Conservation (phyloP, 2,888 invertebrate genomes). For the Drosophila quasianomalipes region DNA sequence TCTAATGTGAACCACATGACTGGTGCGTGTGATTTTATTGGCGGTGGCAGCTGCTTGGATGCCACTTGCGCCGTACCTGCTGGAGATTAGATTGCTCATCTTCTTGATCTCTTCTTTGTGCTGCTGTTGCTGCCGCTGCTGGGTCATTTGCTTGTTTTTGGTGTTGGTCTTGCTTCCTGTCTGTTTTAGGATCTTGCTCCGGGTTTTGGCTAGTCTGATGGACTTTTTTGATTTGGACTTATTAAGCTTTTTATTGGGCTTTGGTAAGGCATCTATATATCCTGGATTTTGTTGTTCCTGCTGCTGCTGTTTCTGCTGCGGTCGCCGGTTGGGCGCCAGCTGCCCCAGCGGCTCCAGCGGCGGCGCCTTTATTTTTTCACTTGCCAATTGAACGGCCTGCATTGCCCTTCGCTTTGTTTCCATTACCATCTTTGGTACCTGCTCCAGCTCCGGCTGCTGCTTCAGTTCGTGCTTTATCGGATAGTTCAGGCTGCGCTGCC, state of each 20-base stretch:
- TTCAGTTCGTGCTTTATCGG: neutral
- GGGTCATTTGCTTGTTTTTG: neutral
- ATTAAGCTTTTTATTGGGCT: neutral
- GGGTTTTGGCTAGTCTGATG: neutral
- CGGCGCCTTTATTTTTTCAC: conserved; percentile 7
- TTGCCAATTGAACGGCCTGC: neutral
- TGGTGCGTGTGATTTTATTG: conserved; percentile 29
- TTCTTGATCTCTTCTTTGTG: neutral
- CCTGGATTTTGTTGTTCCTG: conserved; percentile 10
- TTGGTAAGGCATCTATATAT: neutral
- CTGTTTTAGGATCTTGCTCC: neutral
- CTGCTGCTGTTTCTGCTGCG: conserved; percentile 46
- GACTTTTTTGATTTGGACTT: conserved; percentile 5
- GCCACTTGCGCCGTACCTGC: no score
- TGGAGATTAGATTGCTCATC: neutral
- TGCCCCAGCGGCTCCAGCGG: conserved; percentile 53
- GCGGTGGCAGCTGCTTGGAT: neutral
- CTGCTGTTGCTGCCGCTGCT: neutral
- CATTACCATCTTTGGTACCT: no score
- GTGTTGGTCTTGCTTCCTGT: neutral
- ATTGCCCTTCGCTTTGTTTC: neutral
- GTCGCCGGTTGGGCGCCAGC: conserved; percentile 41
- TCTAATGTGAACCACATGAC: conserved; percentile 17
- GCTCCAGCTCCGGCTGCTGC: neutral
- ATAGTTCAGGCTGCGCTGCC: conserved; percentile 39